A percentile compares a stretch with the other conserved stretches of the same genome.
phyloP scores from a whole-genome alignment of 2,888 invertebrate genomes.

The Mythimna vitellina region DNA sequence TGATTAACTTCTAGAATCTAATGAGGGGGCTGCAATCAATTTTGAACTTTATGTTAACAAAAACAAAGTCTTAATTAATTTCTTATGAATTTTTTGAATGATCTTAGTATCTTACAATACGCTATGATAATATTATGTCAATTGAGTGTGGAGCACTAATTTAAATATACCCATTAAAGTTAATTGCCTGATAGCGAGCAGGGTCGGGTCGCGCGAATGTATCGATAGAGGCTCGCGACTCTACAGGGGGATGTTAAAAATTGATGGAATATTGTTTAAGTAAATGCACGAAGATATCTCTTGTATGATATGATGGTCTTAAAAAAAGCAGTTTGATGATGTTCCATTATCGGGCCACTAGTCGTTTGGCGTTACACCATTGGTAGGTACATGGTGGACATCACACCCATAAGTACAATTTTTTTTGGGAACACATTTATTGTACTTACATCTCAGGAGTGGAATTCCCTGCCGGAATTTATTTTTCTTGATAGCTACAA shows the following conservation, averaged over 20 bases:
- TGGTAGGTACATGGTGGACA: too few relatives aligned
- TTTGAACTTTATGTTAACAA: slow-evolving; percentile 30
- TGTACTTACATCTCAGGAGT: too few relatives aligned
- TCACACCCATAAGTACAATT: too few relatives aligned
- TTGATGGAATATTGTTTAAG: background rate
- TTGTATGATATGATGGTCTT: background rate
- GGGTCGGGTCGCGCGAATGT: slow-evolving; percentile 79
- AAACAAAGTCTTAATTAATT: slow-evolving; percentile 29
- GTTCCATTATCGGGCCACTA: too few relatives aligned
- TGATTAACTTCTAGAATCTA: slow-evolving; percentile 63
- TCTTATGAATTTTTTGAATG: slow-evolving; percentile 38
- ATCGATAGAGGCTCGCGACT: slow-evolving; percentile 57
- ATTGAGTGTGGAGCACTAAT: slow-evolving; percentile 85
- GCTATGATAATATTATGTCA: slow-evolving; percentile 72
- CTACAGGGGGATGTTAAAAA: slow-evolving; percentile 62
- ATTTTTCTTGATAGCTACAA: too few relatives aligned
- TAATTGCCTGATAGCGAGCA: slow-evolving; percentile 85
- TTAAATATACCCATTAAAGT: slow-evolving; percentile 89
- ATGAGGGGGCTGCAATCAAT: slow-evolving; percentile 35
- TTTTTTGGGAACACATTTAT: too few relatives aligned
- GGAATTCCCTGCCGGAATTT: too few relatives aligned
- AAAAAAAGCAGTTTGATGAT: too few relatives aligned
- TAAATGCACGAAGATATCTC: background rate
- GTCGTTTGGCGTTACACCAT: too few relatives aligned
- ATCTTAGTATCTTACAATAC: slow-evolving; percentile 55